These are phyloP conservation scores for Cotesia glomerata DNA, from an alignment of 1,140 invertebrate species.

Conservation along the genomic window DNA sequence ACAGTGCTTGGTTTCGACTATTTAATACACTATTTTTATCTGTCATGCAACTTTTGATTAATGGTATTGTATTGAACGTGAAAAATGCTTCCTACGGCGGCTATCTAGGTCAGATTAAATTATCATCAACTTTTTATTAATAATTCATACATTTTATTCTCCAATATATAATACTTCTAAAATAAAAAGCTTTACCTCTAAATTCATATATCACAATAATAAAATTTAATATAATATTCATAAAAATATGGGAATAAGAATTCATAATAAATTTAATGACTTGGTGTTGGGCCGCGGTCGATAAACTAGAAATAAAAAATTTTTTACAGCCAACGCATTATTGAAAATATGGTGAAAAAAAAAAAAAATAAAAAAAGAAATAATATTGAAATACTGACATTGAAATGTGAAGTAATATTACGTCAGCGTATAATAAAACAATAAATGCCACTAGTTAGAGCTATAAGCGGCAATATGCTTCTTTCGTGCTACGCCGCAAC, in stretches of 20 bases:
- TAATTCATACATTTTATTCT: too few relatives aligned
- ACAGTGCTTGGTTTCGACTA: neutral
- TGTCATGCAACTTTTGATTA: constrained; percentile 19
- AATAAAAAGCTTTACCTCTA: too few relatives aligned
- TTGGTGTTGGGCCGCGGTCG: neutral
- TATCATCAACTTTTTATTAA: neutral
- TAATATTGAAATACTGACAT: neutral
- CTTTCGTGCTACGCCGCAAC: neutral
- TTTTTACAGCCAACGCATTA: neutral
- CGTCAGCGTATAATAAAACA: constrained; percentile 47
- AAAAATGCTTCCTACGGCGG: constrained; percentile 1
- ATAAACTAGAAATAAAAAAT: neutral
- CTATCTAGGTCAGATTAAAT: neutral
- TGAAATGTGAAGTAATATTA: neutral
- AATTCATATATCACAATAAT: too few relatives aligned
- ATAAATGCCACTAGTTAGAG: constrained; percentile 39
- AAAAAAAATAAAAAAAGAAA: neutral
- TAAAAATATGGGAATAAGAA: too few relatives aligned
- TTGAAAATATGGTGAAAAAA: neutral
- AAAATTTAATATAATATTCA: too few relatives aligned
- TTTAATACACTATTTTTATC: constrained; percentile 1
- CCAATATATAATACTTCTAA: too few relatives aligned
- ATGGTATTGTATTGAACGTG: neutral
- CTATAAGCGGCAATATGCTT: neutral
- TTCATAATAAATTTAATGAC: too few relatives aligned